Evolutionary conservation across 2,797 vertebrate genomes (phyloP), one percentile per base, ranked within the genome.

Genomic region (Schizopygopsis malacanthus): DNA sequence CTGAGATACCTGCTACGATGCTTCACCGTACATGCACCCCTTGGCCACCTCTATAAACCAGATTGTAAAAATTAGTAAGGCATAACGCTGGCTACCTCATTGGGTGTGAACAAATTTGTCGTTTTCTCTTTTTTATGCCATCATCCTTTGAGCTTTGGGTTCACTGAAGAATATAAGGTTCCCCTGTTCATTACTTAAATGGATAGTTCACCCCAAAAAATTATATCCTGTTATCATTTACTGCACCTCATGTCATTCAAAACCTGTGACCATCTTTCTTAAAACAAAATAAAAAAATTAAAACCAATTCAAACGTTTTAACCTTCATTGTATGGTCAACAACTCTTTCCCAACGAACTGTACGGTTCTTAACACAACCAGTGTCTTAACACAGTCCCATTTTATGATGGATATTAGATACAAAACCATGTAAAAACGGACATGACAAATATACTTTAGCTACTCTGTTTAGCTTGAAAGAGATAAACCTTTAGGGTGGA

Each of bases 51-150:
- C 84, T 79, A 89, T 89, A 92, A 91, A 91, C 67, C 78, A 47
- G 41, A 79, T 52, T 81, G 89, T 90, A 85, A 90, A 92, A 83
- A 71, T 90, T 89, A 89, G 89, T 91, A 79, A 87, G 85, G 87
- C 91, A 73, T 89, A 84, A 90, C 87, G 20, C 80, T 75, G 84
- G 70, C 86, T 86, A 86, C 85, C 75, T 86, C 85, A 81, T 76
- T 80, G 82, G 79, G 77, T 72, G 67, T 18, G 67, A 73, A 71
- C 33, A 69, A 9, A 37, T 81, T 84, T 70, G 59, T 63, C 41
- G 52, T 37, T 52, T 52, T 76, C 71, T 81, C 20, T 28, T 85
- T 41, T 81, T 70, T 71, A 71, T 81, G 4, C 37, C 25, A 50
- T 69, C 28, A n/a, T 85, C 41, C 37, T 72, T 25, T 54, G 73